Evolutionary conservation across 2,888 invertebrate species (phyloP), one percentile per base, ranked within the genome.

Genomic region (Epinotia demarniana): DNA sequence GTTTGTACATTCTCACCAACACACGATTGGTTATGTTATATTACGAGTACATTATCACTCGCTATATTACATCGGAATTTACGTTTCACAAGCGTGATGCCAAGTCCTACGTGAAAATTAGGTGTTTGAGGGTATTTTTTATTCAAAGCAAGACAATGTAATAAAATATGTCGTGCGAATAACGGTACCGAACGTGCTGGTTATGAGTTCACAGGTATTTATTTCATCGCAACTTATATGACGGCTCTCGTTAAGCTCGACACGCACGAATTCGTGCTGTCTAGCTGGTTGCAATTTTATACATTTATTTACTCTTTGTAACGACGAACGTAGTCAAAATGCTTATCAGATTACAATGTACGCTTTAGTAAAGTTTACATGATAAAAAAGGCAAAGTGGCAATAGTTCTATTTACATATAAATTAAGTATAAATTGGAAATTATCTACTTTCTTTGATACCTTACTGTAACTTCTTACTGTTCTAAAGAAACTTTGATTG

Each of bases 91-190:
- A n/a, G 16, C 68, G 43, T 43, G n/a, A 18, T 16, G 23, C 13
- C 16, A 23, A 58, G 23, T 23, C n/a, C 46, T 57, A 16, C 27
- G 43, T 46, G 57, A 64, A 72, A 55, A 62, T 43, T 23, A 43
- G 39, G 6, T 57, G n/a, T 55, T 55, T 39, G 33, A 71, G 55
- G 18, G 57, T 72, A 72, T 72, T 64, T 33, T 57, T 64, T 55
- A 55, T 63, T 39, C 72, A 72, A 72, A 64, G 63, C 43, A 57
- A 72, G 63, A 64, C 64, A 57, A 46, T 72, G 12, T 43, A 64
- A 72, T 72, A 64, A 72, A 72, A 64, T 64, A 63, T 57, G 72
- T 69, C 70, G 33, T 27, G 57, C 69, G 27, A 72, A 64, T 46
- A 64, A 57, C 63, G 57, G 46, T 62, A 49, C 16, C 33, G 18